Percentiles rank a stretch among this genome's conserved stretches.
Evolutionary conservation across 1,140 invertebrate genomes (phyloP).

Genomic region (Heliconius melpomene): DNA sequence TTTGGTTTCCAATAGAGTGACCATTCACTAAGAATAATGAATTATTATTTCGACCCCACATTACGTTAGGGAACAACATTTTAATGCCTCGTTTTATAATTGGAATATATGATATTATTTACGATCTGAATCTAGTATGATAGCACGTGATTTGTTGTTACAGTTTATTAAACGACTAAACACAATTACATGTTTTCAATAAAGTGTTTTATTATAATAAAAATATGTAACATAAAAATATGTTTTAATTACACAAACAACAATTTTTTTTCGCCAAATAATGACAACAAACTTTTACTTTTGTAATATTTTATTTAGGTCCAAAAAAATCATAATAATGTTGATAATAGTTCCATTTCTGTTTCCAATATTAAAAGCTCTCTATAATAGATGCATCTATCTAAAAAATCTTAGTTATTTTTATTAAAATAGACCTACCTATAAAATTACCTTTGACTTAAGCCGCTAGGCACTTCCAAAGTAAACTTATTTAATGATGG

Average conservation of each 20-base stretch:
- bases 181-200: background rate
- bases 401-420: too few species aligned
- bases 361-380: too few species aligned
- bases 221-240: too few species aligned
- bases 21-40: slow-evolving; percentile 70
- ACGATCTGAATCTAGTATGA: slow-evolving; percentile 31
- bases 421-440: background rate
- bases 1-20: slow-evolving; percentile 63
- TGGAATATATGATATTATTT: slow-evolving; percentile 67
- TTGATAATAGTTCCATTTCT: too few species aligned
- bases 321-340: too few species aligned
- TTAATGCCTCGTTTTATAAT: slow-evolving; percentile 60
- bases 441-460: background rate
- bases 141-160: slow-evolving; percentile 18
- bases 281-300: too few species aligned
- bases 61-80: slow-evolving; percentile 50
- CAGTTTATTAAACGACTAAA: background rate
- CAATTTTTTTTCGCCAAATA: too few species aligned
- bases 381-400: too few species aligned
- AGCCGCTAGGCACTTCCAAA: slow-evolving; percentile 14
- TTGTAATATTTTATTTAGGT: too few species aligned
- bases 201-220: too few species aligned
- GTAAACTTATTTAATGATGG: slow-evolving; percentile 31
- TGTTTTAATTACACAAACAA: too few species aligned
- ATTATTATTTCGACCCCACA: slow-evolving; percentile 72